These are phyloP conservation scores for Epirrhoe tristata DNA, from an alignment of 2,888 invertebrate species.

Conservation along the genomic window DNA sequence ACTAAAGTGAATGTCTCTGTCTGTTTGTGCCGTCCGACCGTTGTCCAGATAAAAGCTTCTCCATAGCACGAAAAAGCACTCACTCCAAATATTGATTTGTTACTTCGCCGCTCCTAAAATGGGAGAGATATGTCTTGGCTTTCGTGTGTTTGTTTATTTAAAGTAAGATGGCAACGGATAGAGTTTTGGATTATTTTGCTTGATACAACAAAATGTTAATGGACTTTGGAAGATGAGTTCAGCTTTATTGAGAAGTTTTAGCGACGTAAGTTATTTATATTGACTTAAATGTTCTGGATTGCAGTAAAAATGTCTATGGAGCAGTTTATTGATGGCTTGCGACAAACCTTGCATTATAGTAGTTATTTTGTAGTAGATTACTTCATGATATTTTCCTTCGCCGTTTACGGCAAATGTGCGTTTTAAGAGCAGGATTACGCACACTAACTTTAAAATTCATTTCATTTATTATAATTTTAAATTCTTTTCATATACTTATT, in stretches of 20 bases:
- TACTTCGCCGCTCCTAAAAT: slow-evolving; percentile 80
- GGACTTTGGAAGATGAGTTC: background rate
- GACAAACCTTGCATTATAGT: too few species aligned
- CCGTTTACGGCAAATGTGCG: too few species aligned
- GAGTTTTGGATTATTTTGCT: slow-evolving; percentile 36
- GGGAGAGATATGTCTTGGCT: slow-evolving; percentile 73
- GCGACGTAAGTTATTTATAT: background rate
- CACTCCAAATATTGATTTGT: slow-evolving; percentile 85
- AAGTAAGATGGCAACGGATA: slow-evolving; percentile 54
- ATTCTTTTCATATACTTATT: too few species aligned
- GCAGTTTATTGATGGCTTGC: too few species aligned
- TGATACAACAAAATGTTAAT: slow-evolving; percentile 35
- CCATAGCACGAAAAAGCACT: slow-evolving; percentile 85
- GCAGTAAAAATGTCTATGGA: too few species aligned
- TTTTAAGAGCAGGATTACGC: too few species aligned
- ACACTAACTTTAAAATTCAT: too few species aligned
- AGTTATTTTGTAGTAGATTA: too few species aligned
- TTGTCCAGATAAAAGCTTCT: slow-evolving; percentile 86
- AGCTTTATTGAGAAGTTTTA: background rate
- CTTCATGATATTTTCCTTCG: too few species aligned
- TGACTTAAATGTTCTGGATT: too few species aligned
- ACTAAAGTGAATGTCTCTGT: slow-evolving; percentile 80
- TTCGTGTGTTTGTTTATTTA: slow-evolving; percentile 65
- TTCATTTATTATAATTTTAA: too few species aligned
- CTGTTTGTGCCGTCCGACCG: slow-evolving; percentile 81